Evolutionary conservation across 2,888 invertebrate species (phyloP), one percentile per base, ranked within the genome.

Genomic region (Macrophya alboannulata): DNA sequence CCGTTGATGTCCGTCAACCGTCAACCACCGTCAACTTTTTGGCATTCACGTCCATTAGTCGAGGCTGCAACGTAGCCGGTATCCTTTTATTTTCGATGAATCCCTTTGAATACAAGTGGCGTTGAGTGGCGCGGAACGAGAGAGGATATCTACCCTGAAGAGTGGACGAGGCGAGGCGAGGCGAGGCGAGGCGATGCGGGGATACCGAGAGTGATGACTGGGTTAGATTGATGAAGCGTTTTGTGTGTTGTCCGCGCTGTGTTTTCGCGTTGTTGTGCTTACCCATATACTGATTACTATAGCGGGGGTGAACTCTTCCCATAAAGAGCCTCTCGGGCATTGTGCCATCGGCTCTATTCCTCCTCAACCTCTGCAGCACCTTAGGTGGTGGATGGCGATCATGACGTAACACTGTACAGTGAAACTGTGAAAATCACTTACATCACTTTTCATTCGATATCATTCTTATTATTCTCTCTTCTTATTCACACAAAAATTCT

Each of bases 181-280:
- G 31, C 3, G 31, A 31, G 31, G 31, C 1, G 3, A 71, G 10
- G 37, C 10, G 31, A 12, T 76, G 55, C 17, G 10, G 76, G 51
- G 15, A 68, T 68, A 68, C 5, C 45, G 68, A 83, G 83, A 68
- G 83, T 48, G 68, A 83, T 83, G 83, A 83, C 83, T 83, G 62
- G 83, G 83, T 71, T 68, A 83, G 83, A 83, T 83, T 83, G 83
- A 83, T 83, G 83, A 51, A 48, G 17, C 83, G 51, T 37, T n/a
- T n/a, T 62, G 81, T 81, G 25, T 59, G 40, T 48, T 51, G 51
- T 43, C 40, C 81, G 77, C 25, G 81, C 45, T 81, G 48, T 40
- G 37, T 43, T 62, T 51, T 81, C 43, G n/a, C 51, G 37, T 37
- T 81, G 31, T 77, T 51, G 77, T 74, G 72, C 21, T 43, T n/a